A percentile compares a stretch with the other conserved stretches of the same genome.
phyloP scores from a whole-genome alignment of 2,888 invertebrate species.

The Drosophila crucigera region DNA sequence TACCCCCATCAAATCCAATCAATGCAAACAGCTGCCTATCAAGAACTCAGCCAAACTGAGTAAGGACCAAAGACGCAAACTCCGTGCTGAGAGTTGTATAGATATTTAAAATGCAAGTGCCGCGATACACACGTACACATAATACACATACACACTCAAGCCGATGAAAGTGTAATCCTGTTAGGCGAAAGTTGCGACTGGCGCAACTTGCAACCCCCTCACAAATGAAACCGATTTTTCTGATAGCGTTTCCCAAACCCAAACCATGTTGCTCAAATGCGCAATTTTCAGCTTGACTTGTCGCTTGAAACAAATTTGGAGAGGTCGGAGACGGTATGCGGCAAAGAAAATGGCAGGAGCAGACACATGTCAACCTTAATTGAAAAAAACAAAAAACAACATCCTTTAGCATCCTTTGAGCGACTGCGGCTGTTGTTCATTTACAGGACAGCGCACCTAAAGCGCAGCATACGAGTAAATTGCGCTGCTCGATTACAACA shows the following conservation, averaged over 20 bases:
- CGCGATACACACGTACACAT: constrained; percentile 5
- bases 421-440: constrained; percentile 58
- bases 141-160: constrained; percentile 12
- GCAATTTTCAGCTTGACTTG: constrained; percentile 80
- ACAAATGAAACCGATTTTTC: constrained; percentile 25
- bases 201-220: constrained; percentile 28
- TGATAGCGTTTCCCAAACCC: constrained; percentile 34
- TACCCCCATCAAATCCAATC: constrained; percentile 37
- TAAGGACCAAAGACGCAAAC: constrained; percentile 6
- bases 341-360: constrained; percentile 8
- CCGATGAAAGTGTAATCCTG: constrained; percentile 48
- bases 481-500: constrained; percentile 73
- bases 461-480: constrained; percentile 56
- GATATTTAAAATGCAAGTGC: constrained; percentile 43
- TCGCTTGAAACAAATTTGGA: constrained; percentile 67
- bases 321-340: constrained; percentile 15
- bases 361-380: constrained; percentile 76
- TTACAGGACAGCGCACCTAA: constrained; percentile 75
- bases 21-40: constrained; percentile 38
- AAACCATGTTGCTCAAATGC: constrained; percentile 58
- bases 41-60: constrained; percentile 17
- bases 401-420: constrained; percentile 52
- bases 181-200: constrained; percentile 46
- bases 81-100: constrained; percentile 22
- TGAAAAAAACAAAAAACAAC: constrained; percentile 62